These are phyloP conservation scores for Machimus rusticus DNA, from an alignment of 2,888 invertebrate genomes.

Conservation along the genomic window DNA sequence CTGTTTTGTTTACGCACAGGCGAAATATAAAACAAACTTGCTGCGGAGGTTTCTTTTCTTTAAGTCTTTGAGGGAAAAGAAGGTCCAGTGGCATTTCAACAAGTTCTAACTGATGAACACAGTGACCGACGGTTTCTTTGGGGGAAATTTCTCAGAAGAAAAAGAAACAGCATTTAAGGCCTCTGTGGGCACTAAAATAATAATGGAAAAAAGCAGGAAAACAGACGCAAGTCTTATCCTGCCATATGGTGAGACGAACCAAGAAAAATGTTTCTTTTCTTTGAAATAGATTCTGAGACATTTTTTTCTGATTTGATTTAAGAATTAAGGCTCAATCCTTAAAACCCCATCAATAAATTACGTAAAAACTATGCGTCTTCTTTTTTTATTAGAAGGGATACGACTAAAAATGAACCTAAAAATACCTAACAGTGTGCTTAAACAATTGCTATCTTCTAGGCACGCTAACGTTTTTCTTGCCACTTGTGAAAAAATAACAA, in stretches of 20 bases:
- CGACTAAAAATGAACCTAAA: too few relatives aligned
- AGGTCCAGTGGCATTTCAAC: background rate
- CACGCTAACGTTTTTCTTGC: too few relatives aligned
- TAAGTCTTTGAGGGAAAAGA: background rate
- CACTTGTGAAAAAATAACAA: too few relatives aligned
- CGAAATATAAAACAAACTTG: background rate
- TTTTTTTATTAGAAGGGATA: too few relatives aligned
- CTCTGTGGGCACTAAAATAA: background rate
- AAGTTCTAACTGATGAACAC: background rate
- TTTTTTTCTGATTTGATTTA: background rate
- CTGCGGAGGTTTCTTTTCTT: background rate
- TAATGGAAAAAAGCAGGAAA: background rate
- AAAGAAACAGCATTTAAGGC: background rate
- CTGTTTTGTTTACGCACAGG: background rate
- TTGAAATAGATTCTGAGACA: background rate
- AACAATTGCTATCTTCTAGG: too few relatives aligned
- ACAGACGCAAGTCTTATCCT: background rate
- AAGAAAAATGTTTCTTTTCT: background rate
- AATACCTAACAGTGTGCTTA: too few relatives aligned
- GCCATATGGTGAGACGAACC: background rate
- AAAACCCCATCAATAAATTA: too few relatives aligned
- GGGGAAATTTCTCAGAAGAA: background rate
- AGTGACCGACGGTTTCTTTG: background rate
- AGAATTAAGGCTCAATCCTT: background rate
- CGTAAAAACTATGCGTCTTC: too few relatives aligned